Base-by-base conservation (phyloP, 2,888 invertebrate species). In the Spialia ferax region DNA sequence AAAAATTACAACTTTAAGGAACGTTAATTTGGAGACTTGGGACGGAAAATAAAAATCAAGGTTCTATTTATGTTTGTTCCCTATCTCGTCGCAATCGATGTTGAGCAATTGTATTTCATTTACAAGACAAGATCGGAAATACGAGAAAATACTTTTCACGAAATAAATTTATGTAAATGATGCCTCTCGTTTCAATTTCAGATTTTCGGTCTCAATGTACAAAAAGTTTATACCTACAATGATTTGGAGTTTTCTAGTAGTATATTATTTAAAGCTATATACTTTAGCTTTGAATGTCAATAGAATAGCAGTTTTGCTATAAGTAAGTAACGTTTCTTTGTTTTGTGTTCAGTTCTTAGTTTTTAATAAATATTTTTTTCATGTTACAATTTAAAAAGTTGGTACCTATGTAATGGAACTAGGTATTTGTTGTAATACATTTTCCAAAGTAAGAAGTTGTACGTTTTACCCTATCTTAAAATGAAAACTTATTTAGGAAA, bases 81-180 rank as follows among this genome's bases (percentile, higher is more conserved):
- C 11, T 66, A 52, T 20, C 22, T 45, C 59, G 23, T 57, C 32
- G 6, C 38, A 20, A 54, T 66, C 54, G 52, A 52, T 60, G 26
- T 59, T 50, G 57, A 50, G 57, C 57, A 57, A 57, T 57, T 59
- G 50, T 48, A 45, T 65, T 65, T 52, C 57, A 57, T 64, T 64
- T 48, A 57, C 57, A 35, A 57, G 50, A 59, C 48, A 20, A 57
- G 26, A 42, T 60, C 45, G 55, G 7, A 61, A 61, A 61, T 61
- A 48, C 61, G n/a, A n/a, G 22, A 48, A 20, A 68, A 62, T 71
- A 62, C 61, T 57, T 62, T 68, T 48, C 54, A 29, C 55, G 61
- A 10, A 45, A 50, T 42, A 69, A 66, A 70, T 67, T 69, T 63
- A 71, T 71, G 71, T 63, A 68, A 68, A 69, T 68, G 48, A 55